phyloP scores from a whole-genome alignment of 2,113 vertebrate genomes.

The Antennarius striatus region DNA sequence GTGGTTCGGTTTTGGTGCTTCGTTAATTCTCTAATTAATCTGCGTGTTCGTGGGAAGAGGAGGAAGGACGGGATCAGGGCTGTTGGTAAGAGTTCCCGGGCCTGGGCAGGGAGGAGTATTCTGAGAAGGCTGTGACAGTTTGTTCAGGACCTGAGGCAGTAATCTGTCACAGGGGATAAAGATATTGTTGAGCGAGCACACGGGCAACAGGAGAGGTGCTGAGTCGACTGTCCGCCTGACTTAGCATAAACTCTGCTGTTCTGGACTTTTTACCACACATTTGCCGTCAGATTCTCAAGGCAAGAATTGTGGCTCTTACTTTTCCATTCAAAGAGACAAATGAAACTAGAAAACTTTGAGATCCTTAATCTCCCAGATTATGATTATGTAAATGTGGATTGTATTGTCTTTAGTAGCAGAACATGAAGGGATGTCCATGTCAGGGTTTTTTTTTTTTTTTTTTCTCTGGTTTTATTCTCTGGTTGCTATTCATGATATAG shows the following conservation, averaged over 20 bases:
- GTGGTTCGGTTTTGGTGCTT: too few relatives aligned
- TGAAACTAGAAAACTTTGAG: too few relatives aligned
- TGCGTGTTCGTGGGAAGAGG: constrained; percentile 13
- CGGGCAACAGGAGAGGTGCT: constrained; percentile 66
- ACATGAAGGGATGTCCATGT: too few relatives aligned
- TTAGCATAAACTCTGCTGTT: constrained; percentile 64
- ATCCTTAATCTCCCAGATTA: too few relatives aligned
- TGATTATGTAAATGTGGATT: too few relatives aligned
- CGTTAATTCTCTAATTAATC: background rate
- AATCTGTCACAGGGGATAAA: constrained; percentile 67
- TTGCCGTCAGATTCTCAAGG: constrained; percentile 50
- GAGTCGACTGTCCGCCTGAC: constrained; percentile 70
- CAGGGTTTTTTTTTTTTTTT: too few relatives aligned
- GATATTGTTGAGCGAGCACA: constrained; percentile 66
- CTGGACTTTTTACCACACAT: constrained; percentile 9
- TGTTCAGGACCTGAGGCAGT: constrained; percentile 53
- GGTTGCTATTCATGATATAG: too few relatives aligned
- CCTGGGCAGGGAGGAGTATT: constrained; percentile 37
- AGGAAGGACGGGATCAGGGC: constrained; percentile 40
- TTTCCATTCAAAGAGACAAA: background rate
- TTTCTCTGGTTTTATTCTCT: too few relatives aligned
- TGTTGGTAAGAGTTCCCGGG: constrained; percentile 53
- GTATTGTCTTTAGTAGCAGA: too few relatives aligned
- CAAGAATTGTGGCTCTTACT: background rate
- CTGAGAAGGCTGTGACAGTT: constrained; percentile 34